A percentile compares a stretch with the other conserved stretches of the same genome.
Conservation (phyloP, 2,888 invertebrate species). For the Hipparchia semele region DNA sequence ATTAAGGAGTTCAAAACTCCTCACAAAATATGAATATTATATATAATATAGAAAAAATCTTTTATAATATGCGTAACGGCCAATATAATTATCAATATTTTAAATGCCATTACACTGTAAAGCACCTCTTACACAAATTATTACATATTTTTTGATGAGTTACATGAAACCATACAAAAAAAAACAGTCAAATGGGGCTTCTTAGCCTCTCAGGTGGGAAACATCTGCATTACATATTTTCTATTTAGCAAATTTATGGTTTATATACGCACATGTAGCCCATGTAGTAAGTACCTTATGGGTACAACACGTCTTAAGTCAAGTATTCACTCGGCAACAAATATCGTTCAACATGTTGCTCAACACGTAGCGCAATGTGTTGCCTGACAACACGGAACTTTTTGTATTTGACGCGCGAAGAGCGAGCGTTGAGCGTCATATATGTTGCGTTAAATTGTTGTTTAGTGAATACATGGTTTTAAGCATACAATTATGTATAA, state of each 20-base stretch:
- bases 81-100: conserved; percentile 7
- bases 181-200: conserved; percentile 21
- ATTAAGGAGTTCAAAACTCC: conserved; percentile 5
- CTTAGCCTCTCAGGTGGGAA: conserved; percentile 25
- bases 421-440: too few species aligned
- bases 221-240: not conserved
- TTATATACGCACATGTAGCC: not conserved
- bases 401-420: too few species aligned
- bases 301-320: too few species aligned
- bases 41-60: conserved; percentile 1
- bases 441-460: too few species aligned
- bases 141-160: conserved; percentile 8
- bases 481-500: too few species aligned
- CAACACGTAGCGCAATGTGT: too few species aligned
- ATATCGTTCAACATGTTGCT: too few species aligned
- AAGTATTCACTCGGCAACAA: too few species aligned
- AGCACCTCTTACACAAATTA: conserved; percentile 26
- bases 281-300: too few species aligned
- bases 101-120: conserved; percentile 23
- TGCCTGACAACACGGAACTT: too few species aligned
- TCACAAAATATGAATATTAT: not conserved
- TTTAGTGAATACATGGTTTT: too few species aligned
- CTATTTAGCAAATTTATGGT: conserved; percentile 1
- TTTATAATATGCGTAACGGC: conserved; percentile 1
- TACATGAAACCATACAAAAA: conserved; percentile 15